Evolutionary conservation across 2,113 vertebrate species (phyloP).

Genomic region (Cranoglanis bouderius): DNA sequence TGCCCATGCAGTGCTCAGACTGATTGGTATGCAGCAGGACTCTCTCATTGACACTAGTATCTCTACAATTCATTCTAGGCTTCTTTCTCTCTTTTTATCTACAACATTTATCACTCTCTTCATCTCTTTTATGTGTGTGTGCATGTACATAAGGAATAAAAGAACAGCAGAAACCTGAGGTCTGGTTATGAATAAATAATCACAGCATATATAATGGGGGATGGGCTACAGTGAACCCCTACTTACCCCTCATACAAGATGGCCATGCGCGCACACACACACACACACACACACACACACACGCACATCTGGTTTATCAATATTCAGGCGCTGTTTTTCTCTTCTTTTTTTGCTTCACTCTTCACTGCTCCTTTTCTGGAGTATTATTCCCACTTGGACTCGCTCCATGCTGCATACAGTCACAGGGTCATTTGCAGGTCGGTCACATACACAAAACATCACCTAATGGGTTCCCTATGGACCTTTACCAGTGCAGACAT

Average conservation of each 20-base stretch:
- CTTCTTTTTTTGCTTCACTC: background rate
- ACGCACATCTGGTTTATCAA: slow-evolving; percentile 11
- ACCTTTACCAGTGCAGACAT: slow-evolving; percentile 3
- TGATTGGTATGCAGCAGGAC: background rate
- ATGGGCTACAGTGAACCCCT: background rate
- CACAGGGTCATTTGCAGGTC: slow-evolving; percentile 29
- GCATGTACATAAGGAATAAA: background rate
- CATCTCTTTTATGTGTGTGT: background rate
- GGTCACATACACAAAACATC: slow-evolving; percentile 19
- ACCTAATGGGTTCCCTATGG: slow-evolving; percentile 12
- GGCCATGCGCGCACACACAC: background rate
- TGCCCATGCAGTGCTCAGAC: background rate
- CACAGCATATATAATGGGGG: slow-evolving; percentile 2
- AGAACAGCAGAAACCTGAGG: slow-evolving; percentile 23
- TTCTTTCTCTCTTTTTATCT: background rate
- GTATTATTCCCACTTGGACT: background rate
- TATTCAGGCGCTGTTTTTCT: slow-evolving; percentile 25
- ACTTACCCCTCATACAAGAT: background rate
- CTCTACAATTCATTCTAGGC: background rate
- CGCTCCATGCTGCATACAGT: background rate
- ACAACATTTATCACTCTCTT: background rate
- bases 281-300: slow-evolving; percentile 19
- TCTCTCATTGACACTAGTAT: background rate
- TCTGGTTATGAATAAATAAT: slow-evolving; percentile 50
- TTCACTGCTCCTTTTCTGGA: background rate